Evolutionary conservation across 2,888 invertebrate genomes (phyloP).

Genomic region (Schrankia costaestrigalis): DNA sequence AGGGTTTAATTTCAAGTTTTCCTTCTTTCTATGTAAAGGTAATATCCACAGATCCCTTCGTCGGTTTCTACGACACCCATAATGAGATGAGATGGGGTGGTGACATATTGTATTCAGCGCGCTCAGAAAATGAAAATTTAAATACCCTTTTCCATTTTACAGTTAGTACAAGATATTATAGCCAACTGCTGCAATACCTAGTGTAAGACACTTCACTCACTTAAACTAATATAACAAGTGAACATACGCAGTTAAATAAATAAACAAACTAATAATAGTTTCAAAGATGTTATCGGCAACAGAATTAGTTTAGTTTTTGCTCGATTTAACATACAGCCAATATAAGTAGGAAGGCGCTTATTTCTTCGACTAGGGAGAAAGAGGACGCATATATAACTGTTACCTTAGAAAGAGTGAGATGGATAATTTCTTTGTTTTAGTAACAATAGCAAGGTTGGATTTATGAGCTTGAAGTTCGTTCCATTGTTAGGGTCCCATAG

Average conservation of each 20-base stretch:
- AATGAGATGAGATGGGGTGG: no score
- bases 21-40: no score
- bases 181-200: no score
- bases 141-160: no score
- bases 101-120: no score
- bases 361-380: constrained; percentile 12
- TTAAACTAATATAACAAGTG: no score
- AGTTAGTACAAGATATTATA: no score
- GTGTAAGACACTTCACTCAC: not conserved
- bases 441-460: constrained; percentile 38
- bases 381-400: constrained; percentile 6
- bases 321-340: constrained; percentile 33
- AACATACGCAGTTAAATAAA: no score
- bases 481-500: constrained; percentile 34
- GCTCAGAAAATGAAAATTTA: no score
- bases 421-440: constrained; percentile 33
- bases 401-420: constrained; percentile 2
- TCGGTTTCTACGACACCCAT: no score
- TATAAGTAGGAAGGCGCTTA: constrained; percentile 24
- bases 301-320: constrained; percentile 36
- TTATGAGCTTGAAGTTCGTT: constrained; percentile 37
- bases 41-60: no score
- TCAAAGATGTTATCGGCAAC: constrained; percentile 23
- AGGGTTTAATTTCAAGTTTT: no score
- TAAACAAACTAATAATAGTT: constrained; percentile 18